Percentiles rank a stretch among this genome's conserved stretches.
Evolutionary conservation across 2,113 vertebrate species (phyloP).

Genomic region (Cyanistes caeruleus): DNA sequence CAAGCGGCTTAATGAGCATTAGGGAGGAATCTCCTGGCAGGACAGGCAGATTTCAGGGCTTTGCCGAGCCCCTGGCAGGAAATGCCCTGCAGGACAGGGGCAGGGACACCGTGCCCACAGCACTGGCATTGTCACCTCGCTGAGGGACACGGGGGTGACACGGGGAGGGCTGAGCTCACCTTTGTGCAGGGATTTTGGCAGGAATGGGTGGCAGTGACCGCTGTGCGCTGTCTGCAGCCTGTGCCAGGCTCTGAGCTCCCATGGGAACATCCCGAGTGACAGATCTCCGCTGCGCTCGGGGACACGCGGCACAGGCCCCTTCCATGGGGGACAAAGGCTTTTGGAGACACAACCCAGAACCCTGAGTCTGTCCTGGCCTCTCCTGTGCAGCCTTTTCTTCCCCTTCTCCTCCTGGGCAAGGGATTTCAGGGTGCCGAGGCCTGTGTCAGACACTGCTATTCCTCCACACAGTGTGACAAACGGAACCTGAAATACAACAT

Average conservation of each 20-base stretch:
- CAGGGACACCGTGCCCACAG: background rate
- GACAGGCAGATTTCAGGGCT: slow-evolving; percentile 55
- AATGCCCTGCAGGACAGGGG: slow-evolving; percentile 13
- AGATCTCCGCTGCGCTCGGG: accelerated
- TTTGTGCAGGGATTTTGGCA: background rate
- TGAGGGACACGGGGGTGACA: background rate
- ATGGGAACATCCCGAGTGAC: background rate
- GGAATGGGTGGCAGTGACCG: background rate
- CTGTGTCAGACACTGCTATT: accelerated
- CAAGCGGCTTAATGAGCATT: slow-evolving; percentile 81
- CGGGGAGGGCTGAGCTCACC: too few species aligned
- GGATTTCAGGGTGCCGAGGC: background rate
- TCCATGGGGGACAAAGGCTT: background rate
- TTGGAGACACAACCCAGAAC: background rate
- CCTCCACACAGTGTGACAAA: accelerated
- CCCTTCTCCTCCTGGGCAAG: background rate
- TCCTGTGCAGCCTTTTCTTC: background rate
- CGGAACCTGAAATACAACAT: background rate
- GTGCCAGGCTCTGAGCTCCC: background rate
- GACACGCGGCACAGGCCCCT: accelerated
- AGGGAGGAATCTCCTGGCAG: slow-evolving; percentile 75
- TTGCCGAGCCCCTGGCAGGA: slow-evolving; percentile 36
- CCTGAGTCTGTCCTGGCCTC: background rate
- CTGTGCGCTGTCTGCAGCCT: background rate
- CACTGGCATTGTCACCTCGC: background rate